Evolutionary conservation across 2,888 invertebrate species (phyloP), one percentile per base, ranked within the genome.

Genomic region (Diploptera punctata): DNA sequence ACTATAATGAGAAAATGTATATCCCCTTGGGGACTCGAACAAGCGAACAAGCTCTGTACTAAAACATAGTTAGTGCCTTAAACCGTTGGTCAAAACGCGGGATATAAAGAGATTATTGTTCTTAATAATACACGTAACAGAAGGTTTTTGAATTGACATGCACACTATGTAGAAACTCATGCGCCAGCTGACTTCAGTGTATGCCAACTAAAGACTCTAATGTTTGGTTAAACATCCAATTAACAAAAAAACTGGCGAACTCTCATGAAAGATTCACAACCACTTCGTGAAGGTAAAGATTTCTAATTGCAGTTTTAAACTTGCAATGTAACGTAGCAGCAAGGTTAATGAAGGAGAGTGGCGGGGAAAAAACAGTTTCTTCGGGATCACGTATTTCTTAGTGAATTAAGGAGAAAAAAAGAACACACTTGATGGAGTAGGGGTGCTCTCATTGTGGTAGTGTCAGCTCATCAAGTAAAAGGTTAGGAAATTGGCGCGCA

Each of bases 321-420:
- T 33, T 54, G 54, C 54, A 7, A 29, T 33, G 33, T 26, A 13
- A 16, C 29, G 16, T 13, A n/a, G 57, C 29, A 29, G 7, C 16
- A 57, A 16, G n/a, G 57, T 57, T 57, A 57, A 57, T 57, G 57
- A n/a, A n/a, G n/a, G 57, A 57, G 31, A 29, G 16, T n/a, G n/a
- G n/a, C 9, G 47, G n/a, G 29, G 26, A 57, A 54, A 54, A 54
- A 24, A 31, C 57, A 57, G 24, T 2, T 13, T 21, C 13, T 29
- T 21, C 29, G n/a, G 57, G 10, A 5, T 57, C 57, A 57, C 57
- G 57, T 57, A 26, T 54, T 54, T n/a, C 13, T 26, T 21, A 54
- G 21, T 5, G 21, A 9, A 3, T 10, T 54, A 57, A 57, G 26
- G 29, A 33, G 33, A 33, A 33, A 33, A 33, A 33, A 5, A 33